Evolutionary conservation across 2,797 vertebrate species (phyloP).

Genomic region (Eulemur mongoz): DNA sequence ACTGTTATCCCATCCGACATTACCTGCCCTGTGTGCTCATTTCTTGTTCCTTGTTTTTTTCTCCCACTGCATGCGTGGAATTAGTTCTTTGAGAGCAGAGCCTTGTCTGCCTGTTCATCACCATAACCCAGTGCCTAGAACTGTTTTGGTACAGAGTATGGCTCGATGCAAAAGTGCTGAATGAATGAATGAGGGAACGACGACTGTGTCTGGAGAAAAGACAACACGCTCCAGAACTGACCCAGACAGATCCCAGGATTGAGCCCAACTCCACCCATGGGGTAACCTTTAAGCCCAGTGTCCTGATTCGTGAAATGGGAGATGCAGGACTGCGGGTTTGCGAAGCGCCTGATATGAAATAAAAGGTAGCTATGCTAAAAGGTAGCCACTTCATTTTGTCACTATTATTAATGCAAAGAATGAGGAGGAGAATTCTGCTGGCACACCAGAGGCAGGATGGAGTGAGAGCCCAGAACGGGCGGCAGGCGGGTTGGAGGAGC

Average conservation of each 20-base stretch:
- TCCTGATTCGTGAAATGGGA: background rate
- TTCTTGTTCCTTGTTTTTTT: background rate
- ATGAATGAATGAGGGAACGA: background rate
- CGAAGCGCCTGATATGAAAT: background rate
- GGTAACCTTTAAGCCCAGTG: background rate
- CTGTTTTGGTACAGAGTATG: rapidly evolving
- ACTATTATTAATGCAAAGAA: background rate
- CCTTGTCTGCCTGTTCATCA: background rate
- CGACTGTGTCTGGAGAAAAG: background rate
- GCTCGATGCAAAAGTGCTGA: background rate
- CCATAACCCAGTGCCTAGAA: background rate
- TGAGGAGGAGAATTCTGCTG: background rate
- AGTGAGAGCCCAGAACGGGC: background rate
- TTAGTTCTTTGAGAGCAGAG: background rate
- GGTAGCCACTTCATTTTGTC: background rate
- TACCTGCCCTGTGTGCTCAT: background rate
- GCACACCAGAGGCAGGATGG: background rate
- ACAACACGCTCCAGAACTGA: background rate
- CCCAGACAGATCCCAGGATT: no score
- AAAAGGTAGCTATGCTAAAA: background rate
- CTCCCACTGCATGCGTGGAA: background rate
- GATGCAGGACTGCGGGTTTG: background rate
- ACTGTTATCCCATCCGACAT: background rate
- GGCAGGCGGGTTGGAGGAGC: background rate
- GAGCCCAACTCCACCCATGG: background rate